Evolutionary conservation across 2,888 invertebrate species (phyloP), one percentile per base, ranked within the genome.

Genomic region (Sarcophaga carnaria): DNA sequence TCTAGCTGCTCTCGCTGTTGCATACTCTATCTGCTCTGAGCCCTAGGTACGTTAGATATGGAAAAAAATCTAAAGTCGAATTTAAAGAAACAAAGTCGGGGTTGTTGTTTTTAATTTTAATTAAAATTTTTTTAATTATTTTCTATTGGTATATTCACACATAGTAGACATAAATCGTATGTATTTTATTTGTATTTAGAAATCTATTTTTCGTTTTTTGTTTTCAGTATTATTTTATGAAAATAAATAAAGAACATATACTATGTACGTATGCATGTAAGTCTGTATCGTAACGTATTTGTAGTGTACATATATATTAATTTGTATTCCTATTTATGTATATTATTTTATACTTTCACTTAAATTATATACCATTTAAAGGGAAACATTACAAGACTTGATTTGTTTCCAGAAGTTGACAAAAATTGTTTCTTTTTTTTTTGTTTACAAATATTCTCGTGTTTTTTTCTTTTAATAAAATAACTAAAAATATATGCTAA

Each of bases 71-170:
- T 22, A 22, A 22, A 22, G 22, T 1, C 22, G 22, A 22, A 22
- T 25, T 27, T 37, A 37, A 37, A 37, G 6, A 37, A 37, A 37
- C 10, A 59, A 59, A 22, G 2, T 62, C 3, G 2, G 37, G 8
- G 8, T 37, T 10, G 1, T 37, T 17, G 4, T 27, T 63, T 22
- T 8, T 20, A 11, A 20, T 49, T 69, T 75, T 54, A 63, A 1
- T 75, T 70, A 54, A 70, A 82, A 74, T 83, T 83, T 83, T 79
- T 79, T 79, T 83, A 59, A 74, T 83, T 63, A 64, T 83, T 12
- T 62, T 72, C 64, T 70, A 64, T 79, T 79, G 64, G 37, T 37
- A 59, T 83, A 83, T 79, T 83, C 79, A 78, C 72, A 79, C 78
- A 82, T 82, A 83, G 54, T 79, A 83, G 74, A 79, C 79, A 79